Evolutionary conservation across 1,140 invertebrate genomes (phyloP).

Genomic region (Harlomillsia oculata): DNA sequence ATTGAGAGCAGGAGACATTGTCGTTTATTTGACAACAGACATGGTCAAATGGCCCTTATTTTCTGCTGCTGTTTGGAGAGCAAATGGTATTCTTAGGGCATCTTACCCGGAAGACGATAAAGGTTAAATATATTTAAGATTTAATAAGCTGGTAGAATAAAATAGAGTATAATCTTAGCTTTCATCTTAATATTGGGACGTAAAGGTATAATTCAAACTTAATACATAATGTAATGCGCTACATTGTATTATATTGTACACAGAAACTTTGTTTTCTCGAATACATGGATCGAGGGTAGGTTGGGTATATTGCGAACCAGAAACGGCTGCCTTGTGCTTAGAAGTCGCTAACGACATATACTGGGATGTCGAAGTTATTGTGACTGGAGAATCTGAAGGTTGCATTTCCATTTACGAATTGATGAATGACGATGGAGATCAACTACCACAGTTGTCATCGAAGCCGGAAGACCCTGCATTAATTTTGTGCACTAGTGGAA

Average conservation of each 20-base stretch:
- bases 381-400: conserved; percentile 5
- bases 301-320: conserved; percentile 27
- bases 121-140: conserved; percentile 4
- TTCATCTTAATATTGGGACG: too few species aligned
- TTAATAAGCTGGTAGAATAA: too few species aligned
- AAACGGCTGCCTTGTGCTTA: conserved; percentile 13
- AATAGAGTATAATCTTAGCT: background rate
- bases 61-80: conserved; percentile 29
- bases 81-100: conserved; percentile 24
- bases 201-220: too few species aligned
- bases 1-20: conserved; percentile 24
- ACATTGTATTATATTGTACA: too few species aligned
- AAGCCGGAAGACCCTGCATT: conserved; percentile 13
- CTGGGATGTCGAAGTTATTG: conserved; percentile 30
- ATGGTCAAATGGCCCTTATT: conserved; percentile 19
- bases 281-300: conserved; percentile 18
- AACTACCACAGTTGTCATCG: conserved; percentile 4
- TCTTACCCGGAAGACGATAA: conserved; percentile 31
- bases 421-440: conserved; percentile 13
- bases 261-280: conserved; percentile 11
- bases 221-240: too few species aligned
- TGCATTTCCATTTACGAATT: conserved; percentile 21
- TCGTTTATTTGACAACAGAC: conserved; percentile 22
- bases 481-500: conserved; percentile 27
- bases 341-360: conserved; percentile 18